Percentiles rank a stretch among this genome's conserved stretches.
These are phyloP conservation scores for Circaetus cinerascens DNA, from an alignment of 2,113 vertebrate species.

Conservation along the genomic window DNA sequence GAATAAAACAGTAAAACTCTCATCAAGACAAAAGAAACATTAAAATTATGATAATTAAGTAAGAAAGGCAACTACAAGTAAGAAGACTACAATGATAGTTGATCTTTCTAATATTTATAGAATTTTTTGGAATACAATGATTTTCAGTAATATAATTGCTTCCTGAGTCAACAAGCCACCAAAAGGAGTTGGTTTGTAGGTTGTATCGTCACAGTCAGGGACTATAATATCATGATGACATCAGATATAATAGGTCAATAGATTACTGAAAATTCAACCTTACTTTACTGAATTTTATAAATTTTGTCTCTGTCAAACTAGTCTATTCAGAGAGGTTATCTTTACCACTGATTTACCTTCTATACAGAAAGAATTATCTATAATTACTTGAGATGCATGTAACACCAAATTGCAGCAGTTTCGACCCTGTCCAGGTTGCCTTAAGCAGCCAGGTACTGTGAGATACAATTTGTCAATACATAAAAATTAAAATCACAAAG, in stretches of 20 bases:
- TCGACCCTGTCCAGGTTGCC: not conserved
- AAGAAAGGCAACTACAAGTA: not conserved
- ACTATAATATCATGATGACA: not conserved
- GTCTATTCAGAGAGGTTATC: not conserved
- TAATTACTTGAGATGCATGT: not conserved
- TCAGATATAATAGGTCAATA: not conserved
- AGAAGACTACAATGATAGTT: not conserved
- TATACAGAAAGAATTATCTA: not conserved
- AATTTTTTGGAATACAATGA: not conserved
- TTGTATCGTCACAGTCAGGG: not conserved
- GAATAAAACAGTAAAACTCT: not conserved
- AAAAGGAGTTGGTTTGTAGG: not conserved
- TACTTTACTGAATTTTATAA: not conserved
- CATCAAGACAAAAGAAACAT: not conserved
- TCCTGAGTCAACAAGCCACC: not conserved
- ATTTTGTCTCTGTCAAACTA: not conserved
- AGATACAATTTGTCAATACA: not conserved
- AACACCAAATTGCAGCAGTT: not conserved
- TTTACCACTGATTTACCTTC: not conserved
- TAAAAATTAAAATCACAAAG: not conserved
- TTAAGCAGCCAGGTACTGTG: not conserved
- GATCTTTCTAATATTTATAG: not conserved
- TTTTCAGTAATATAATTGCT: not conserved
- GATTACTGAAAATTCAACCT: not conserved
- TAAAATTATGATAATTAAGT: not conserved